A percentile compares a stretch with the other conserved stretches of the same genome.
phyloP scores from a whole-genome alignment of 1,140 invertebrate species.

The Acromyrmex echinatior region DNA sequence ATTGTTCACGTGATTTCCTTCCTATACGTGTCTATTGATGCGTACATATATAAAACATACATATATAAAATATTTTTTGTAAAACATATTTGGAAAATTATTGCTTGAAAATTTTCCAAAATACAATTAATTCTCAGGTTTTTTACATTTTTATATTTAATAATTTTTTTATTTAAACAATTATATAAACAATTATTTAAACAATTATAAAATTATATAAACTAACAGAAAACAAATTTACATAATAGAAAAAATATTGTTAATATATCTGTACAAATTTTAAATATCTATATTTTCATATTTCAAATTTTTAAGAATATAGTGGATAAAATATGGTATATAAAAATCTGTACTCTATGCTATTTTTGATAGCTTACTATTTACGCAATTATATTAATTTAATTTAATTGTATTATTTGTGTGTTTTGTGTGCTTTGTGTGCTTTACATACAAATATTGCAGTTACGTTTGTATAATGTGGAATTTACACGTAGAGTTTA shows the following conservation, averaged over 20 bases:
- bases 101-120: background rate
- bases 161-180: background rate
- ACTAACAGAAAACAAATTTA: background rate
- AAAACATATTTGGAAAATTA: background rate
- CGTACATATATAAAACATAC: too few species aligned
- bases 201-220: background rate
- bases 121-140: background rate
- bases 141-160: background rate
- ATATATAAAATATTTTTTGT: background rate
- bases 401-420: slow-evolving; percentile 15
- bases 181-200: too few species aligned
- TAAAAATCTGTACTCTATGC: background rate
- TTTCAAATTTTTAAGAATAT: background rate
- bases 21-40: background rate
- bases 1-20: slow-evolving; percentile 61
- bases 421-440: background rate
- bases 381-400: slow-evolving; percentile 1
- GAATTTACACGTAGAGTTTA: background rate
- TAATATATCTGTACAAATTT: background rate
- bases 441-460: too few species aligned
- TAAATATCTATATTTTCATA: background rate
- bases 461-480: background rate
- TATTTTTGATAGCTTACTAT: background rate
- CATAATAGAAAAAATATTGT: background rate
- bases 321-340: background rate